Evolutionary conservation across 2,113 vertebrate species (phyloP).

Genomic region (Antechinus stuartii): DNA sequence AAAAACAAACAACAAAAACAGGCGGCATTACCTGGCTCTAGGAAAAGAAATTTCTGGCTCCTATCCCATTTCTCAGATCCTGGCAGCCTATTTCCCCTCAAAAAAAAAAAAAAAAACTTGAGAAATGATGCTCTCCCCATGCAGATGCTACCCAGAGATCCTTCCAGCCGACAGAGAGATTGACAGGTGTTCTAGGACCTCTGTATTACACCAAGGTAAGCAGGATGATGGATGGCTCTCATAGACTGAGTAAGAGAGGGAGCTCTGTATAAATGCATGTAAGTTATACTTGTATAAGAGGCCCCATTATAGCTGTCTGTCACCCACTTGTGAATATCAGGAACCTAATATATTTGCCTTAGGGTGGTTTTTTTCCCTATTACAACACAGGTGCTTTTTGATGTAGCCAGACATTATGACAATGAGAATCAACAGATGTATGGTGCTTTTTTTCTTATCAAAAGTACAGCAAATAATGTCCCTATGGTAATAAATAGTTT

Average conservation of each 20-base stretch:
- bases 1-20: background rate
- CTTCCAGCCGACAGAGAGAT: conserved; percentile 28
- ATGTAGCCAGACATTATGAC: conserved; percentile 22
- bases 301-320: conserved; percentile 23
- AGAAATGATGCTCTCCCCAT: conserved; percentile 43
- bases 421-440: conserved; percentile 40
- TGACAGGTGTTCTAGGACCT: conserved; percentile 37
- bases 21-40: background rate
- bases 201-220: conserved; percentile 43
- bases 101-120: conserved; percentile 35
- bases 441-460: conserved; percentile 29
- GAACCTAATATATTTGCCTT: conserved; percentile 19
- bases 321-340: conserved; percentile 31
- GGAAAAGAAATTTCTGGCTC: conserved; percentile 37
- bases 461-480: conserved; percentile 42
- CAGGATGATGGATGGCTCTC: conserved; percentile 59
- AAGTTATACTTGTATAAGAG: conserved; percentile 40
- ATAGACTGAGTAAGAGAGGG: conserved; percentile 12
- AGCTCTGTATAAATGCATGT: conserved; percentile 11
- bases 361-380: conserved; percentile 18
- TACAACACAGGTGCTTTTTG: conserved; percentile 33
- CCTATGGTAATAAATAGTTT: conserved; percentile 37
- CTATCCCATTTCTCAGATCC: conserved; percentile 34
- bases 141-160: conserved; percentile 16
- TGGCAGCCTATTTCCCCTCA: conserved; percentile 39